Base-by-base conservation (phyloP, 2,113 vertebrate genomes). In the Pseudorasbora parva region DNA sequence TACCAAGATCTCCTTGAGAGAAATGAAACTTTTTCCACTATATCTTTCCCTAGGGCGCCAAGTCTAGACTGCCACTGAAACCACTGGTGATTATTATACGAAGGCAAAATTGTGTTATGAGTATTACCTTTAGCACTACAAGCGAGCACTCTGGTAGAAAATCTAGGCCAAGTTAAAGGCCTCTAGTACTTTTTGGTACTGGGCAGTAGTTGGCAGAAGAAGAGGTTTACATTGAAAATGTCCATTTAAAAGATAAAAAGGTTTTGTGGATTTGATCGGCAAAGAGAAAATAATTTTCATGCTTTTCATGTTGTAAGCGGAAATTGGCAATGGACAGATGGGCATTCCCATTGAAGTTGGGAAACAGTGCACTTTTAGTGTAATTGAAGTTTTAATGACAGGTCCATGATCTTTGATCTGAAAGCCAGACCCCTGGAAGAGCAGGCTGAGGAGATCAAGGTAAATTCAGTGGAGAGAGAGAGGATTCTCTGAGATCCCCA, bases 231-330 rank as follows among this genome's bases (percentile, higher is more conserved):
- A 79, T 79, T 23, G 11, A 82, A 73, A 79, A 82, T 69, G 69
- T 69, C 64, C 56, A 87, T 21, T 76, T 84, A 68, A 56, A 84
- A 87, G 83, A 87, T 87, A 71, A 86, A 86, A 83, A 81, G 51
- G 41, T 78, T 74, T 75, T 23, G 71, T 27, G 27, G 62, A 80
- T 83, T 82, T 87, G 69, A 83, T 85, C 23, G 33, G 51, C 19
- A 23, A 19, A 64, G 25, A 69, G 72, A 81, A 79, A 86, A 82
- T 73, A 84, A 25, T 88, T 72, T n/a, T 85, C 11, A 19, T 11
- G 14, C 71, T 84, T 83, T 76, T 80, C 79, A 66, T 81, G 54
- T 87, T 41, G 54, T 77, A 69, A 85, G 82, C 33, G 47, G 82
- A 76, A 66, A 23, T 23, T 21, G 30, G n/a, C 41, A 56, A 2